Base-by-base conservation (phyloP, 53 echinoderm and acorn worm species). In the Luidia sarsii region DNA sequence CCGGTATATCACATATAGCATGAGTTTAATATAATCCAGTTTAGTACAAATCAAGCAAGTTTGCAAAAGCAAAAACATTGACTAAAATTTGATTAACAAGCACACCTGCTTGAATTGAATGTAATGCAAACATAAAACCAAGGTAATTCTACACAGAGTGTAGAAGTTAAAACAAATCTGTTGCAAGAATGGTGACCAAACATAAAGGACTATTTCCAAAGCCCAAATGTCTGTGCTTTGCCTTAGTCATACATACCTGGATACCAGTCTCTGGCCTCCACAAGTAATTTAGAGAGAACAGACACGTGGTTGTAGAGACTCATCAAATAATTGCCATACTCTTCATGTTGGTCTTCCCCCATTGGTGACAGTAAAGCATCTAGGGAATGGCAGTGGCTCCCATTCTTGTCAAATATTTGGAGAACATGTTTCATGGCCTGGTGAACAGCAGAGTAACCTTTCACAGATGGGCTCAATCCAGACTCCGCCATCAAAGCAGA, bases 291-390 rank as follows among this genome's bases (percentile, higher is more conserved):
- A 28, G 96, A 90, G 61, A 96, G 80, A 27, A 93, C 90, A 83
- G 80, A 84, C 62, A 93, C 93, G 75, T 96, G 96, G 41, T 88
- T 85, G 54, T 86, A 96, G 20, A 96, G 71, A 65, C 88, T 96
- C 63, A 86, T 63, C 68, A 96, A 57, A 36, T 96, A 96, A 68
- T 96, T 92, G 39, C 87, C 83, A 28, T 67, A 74, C 59, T 71
- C 74, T 16, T 34, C 32, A 0, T 51, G 45, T 20, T 92, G 80
- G 9, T 88, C 87, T 13, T 63, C 77, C 25, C 77, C 75, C 13
- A 24, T 48, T 7, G 55, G 20, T 2, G 72, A 43, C 16, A 70
- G 70, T 15, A 82, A 31, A 5, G 59, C 83, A 33, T 75, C 38
- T 80, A 89, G 63, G n/a, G 69, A 82, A 60, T 70, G 83, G 51